Evolutionary conservation across 2,888 invertebrate genomes (phyloP), one percentile per base, ranked within the genome.

Genomic region (Pseudanteris insignis): DNA sequence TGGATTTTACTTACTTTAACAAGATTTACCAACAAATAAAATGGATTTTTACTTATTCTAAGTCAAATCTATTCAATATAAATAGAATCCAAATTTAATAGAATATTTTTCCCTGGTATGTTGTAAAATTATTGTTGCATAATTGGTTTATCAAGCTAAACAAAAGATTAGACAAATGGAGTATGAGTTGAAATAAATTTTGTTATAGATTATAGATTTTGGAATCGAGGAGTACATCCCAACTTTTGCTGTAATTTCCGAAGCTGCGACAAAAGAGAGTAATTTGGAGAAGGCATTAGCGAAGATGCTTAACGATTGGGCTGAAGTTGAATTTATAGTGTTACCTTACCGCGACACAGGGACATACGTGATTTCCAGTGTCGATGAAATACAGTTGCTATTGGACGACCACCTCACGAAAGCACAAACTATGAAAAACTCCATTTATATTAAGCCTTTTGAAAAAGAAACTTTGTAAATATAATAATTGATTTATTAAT

Each of bases 351-450:
- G 92, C 70, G 91, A 94, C 79, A 93, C 95, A 4, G 96, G 96
- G 7, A 95, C 96, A 0, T 90, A 86, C 69, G 94, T 96, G 67
- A 82, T 97, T 60, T 90, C 94, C 0, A 88, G 93, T 55, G 86
- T 96, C 2, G 96, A 97, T 80, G 96, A 96, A 71, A 95, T 97
- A 74, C 96, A 97, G 81, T 83, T 94, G 24, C 81, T 94, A 38
- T 81, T 97, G 46, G 97, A 97, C 79, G 97, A 97, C 78, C 96
- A 97, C 77, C 90, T 97, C 67, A 91, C 96, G 5, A 97, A 96
- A 81, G 94, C 96, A 1, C 96, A 96, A 78, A 96, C 96, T 0
- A 96, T 97, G 95, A 92, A 96, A 81, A 95, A 95, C 73, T 96
- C 96, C 0, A 94, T 96, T 0, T 96, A 95, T 72, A 95, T 96